These are phyloP conservation scores for Eumaeus atala DNA, from an alignment of 1,140 invertebrate genomes.

Conservation along the genomic window DNA sequence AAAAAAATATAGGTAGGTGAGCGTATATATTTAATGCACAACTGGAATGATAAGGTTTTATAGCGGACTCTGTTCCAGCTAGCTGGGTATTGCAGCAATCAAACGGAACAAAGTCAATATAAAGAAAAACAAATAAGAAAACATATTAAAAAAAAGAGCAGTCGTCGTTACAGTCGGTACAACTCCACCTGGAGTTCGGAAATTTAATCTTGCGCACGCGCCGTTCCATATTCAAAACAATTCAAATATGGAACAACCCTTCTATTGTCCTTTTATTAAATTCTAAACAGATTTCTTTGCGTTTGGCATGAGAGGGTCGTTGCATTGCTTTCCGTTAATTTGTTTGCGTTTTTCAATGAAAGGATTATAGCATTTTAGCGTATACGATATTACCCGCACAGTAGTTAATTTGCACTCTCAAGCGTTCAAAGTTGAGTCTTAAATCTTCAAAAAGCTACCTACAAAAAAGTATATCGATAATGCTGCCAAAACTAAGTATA, in stretches of 20 bases:
- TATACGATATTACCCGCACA: too few relatives aligned
- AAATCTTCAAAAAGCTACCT: too few relatives aligned
- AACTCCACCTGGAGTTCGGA: conserved; percentile 30
- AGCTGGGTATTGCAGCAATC: too few relatives aligned
- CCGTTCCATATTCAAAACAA: conserved; percentile 32
- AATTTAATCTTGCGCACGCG: conserved; percentile 37
- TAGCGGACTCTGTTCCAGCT: too few relatives aligned
- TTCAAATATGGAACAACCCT: conserved; percentile 32
- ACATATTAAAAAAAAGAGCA: conserved; percentile 13
- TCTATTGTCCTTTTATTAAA: conserved; percentile 38
- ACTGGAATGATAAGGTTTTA: too few relatives aligned
- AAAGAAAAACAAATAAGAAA: conserved; percentile 2
- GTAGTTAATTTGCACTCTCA: too few relatives aligned
- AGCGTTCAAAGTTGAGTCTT: too few relatives aligned
- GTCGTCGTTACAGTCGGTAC: conserved; percentile 20
- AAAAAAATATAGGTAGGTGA: too few relatives aligned
- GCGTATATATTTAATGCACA: too few relatives aligned
- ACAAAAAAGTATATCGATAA: too few relatives aligned
- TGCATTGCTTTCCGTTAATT: conserved; percentile 13
- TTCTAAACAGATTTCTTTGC: conserved; percentile 26
- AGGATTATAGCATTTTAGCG: neutral
- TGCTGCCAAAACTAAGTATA: too few relatives aligned
- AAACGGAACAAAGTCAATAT: too few relatives aligned
- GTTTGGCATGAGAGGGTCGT: conserved; percentile 8
- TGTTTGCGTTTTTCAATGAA: neutral